Conservation (phyloP, 2,113 vertebrate genomes). For the Campylomormyrus tamandua region DNA sequence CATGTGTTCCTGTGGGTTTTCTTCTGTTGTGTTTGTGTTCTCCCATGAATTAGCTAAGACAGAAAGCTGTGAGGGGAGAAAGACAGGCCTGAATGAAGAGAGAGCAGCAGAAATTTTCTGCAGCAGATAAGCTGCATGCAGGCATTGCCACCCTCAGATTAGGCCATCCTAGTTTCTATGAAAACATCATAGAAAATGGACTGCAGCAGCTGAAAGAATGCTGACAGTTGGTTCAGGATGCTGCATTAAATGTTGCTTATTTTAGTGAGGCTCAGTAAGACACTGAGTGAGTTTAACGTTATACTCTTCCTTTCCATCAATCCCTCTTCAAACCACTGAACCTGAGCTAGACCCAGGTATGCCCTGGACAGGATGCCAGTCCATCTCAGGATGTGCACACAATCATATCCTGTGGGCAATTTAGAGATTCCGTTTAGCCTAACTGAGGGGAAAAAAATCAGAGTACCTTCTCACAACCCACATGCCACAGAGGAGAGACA, state of each 20-base stretch:
- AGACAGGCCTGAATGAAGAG: not conserved
- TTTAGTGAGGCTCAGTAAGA: not conserved
- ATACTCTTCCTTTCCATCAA: not conserved
- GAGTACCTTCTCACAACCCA: not conserved
- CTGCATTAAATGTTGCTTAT: not conserved
- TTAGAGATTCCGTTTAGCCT: not conserved
- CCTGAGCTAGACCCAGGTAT: not conserved
- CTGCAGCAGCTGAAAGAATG: not conserved
- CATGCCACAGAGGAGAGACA: not conserved
- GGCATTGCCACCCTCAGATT: not conserved
- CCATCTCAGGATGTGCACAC: not conserved
- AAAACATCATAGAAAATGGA: not conserved
- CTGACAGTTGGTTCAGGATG: not conserved
- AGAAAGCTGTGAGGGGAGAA: conserved; percentile 50
- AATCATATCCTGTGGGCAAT: not conserved
- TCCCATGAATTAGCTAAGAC: conserved; percentile 56
- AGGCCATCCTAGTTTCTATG: not conserved
- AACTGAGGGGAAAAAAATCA: not conserved
- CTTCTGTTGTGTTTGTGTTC: conserved; percentile 34
- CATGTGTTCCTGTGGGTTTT: conserved; percentile 50
- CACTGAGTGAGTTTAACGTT: not conserved
- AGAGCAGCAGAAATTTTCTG: not conserved
- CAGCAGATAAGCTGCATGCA: not conserved
- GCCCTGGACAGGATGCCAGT: not conserved
- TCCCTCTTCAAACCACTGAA: not conserved